Conservation (phyloP, 2,797 vertebrate genomes). For the Sus cebifrons region DNA sequence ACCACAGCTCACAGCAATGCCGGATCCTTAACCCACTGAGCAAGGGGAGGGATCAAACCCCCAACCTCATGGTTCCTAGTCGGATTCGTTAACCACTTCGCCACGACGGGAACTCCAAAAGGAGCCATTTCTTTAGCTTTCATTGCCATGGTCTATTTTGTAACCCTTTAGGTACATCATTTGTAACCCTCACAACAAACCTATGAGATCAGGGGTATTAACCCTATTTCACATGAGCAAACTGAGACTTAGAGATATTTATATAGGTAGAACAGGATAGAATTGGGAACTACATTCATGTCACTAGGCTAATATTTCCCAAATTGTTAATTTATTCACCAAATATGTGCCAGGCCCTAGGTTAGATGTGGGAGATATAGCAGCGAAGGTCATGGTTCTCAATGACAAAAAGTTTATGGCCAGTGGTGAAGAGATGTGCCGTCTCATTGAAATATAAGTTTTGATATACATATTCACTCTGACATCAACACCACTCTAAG, state of each 20-base stretch:
- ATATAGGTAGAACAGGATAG: not conserved
- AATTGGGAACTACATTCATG: not conserved
- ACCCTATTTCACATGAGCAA: not conserved
- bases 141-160: not conserved
- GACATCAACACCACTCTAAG: not conserved
- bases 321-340: conserved; percentile 11
- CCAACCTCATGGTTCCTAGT: no score
- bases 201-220: not conserved
- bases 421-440: not conserved
- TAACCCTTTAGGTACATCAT: not conserved
- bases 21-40: no score
- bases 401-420: not conserved
- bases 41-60: no score
- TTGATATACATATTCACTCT: not conserved
- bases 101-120: not conserved
- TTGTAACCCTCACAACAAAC: not conserved
- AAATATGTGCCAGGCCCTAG: not conserved
- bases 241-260: not conserved
- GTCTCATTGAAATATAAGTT: not conserved
- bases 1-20: no score
- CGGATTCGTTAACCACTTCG: no score
- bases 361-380: not conserved
- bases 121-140: not conserved
- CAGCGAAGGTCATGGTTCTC: not conserved
- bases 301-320: not conserved